Evolutionary conservation across 2,113 vertebrate genomes (phyloP).

Genomic region (Lynx canadensis): DNA sequence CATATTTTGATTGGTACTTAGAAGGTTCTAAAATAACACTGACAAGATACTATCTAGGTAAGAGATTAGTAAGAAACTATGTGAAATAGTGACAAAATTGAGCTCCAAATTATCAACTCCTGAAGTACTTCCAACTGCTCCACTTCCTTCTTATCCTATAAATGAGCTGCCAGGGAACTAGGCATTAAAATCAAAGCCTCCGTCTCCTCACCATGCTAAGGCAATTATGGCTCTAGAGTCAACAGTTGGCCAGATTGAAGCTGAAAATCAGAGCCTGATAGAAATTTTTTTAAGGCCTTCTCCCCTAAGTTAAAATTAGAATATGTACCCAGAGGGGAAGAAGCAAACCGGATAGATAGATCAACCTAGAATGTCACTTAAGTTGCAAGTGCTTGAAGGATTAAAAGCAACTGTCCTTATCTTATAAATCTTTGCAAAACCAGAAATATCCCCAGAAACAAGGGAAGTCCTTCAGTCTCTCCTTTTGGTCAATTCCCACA

Average conservation of each 20-base stretch:
- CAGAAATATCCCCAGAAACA: neutral
- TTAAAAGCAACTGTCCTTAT: neutral
- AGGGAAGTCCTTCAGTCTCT: neutral
- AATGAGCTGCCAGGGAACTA: neutral
- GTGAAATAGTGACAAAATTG: neutral
- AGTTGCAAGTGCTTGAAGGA: neutral
- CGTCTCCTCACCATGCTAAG: neutral
- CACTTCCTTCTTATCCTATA: neutral
- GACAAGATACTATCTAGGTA: neutral
- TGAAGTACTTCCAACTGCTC: neutral
- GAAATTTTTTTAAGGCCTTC: neutral
- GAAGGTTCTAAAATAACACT: neutral
- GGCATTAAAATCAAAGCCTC: neutral
- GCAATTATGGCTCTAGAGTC: neutral
- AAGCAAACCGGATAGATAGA: neutral
- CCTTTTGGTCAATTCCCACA: neutral
- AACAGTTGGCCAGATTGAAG: neutral
- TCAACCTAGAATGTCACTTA: neutral
- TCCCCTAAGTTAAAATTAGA: neutral
- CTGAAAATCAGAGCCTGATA: neutral
- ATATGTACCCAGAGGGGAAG: neutral
- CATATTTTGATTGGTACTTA: neutral
- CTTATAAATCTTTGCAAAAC: neutral
- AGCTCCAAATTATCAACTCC: neutral
- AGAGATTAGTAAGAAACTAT: neutral